These are phyloP conservation scores for Hetaerina titia DNA, from an alignment of 2,888 invertebrate genomes.

Conservation along the genomic window DNA sequence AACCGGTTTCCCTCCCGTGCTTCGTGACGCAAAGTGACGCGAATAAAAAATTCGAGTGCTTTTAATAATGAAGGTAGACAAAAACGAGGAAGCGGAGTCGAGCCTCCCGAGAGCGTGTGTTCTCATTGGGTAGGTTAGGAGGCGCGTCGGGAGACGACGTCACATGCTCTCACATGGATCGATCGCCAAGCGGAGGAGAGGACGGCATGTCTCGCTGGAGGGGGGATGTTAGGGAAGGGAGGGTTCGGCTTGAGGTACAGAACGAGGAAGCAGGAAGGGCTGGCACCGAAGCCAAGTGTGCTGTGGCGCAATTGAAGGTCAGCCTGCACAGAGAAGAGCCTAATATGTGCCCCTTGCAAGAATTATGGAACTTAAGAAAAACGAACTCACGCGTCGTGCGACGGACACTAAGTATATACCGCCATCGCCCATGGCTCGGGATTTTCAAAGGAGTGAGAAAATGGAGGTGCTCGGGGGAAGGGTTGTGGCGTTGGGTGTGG, in stretches of 20 bases:
- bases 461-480: constrained; percentile 32
- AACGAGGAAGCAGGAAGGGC: constrained; percentile 32
- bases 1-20: not conserved
- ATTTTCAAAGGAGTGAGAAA: not conserved
- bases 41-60: constrained; percentile 28
- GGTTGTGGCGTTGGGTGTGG: constrained; percentile 45
- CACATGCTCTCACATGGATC: constrained; percentile 58
- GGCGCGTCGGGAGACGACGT: not conserved
- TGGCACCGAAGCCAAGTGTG: constrained; percentile 46
- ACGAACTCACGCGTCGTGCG: not conserved
- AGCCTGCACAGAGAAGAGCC: not conserved
- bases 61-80: constrained; percentile 1
- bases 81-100: constrained; percentile 16
- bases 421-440: not conserved
- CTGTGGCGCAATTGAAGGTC: constrained; percentile 58
- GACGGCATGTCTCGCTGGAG: not conserved
- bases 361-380: not conserved
- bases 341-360: constrained; percentile 17
- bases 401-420: not conserved
- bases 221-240: not conserved
- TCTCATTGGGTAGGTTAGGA: constrained; percentile 17
- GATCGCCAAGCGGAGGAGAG: constrained; percentile 46
- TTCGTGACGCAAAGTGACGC: constrained; percentile 21
- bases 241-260: not conserved
- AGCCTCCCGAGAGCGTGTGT: constrained; percentile 26